These are phyloP conservation scores for Plagodis dolabraria DNA, from an alignment of 2,888 invertebrate genomes.

Conservation along the genomic window DNA sequence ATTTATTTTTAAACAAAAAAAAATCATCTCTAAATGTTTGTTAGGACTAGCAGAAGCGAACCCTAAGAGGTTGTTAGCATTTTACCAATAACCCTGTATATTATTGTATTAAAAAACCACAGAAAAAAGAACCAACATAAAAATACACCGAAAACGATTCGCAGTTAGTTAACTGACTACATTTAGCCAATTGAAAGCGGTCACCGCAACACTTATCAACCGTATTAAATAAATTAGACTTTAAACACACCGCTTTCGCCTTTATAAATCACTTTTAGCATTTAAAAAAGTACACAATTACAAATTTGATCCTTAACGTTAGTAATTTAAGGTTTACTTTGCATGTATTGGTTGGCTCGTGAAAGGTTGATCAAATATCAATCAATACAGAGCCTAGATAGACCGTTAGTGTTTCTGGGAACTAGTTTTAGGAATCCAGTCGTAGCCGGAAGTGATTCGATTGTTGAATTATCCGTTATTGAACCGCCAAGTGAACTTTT, in stretches of 20 bases:
- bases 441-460: constrained; percentile 45
- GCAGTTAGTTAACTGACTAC: background rate
- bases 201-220: constrained; percentile 20
- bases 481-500: background rate
- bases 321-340: constrained; percentile 5
- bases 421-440: constrained; percentile 47
- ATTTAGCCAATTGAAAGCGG: constrained; percentile 2
- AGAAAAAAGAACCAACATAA: background rate
- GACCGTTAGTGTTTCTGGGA: constrained; percentile 52
- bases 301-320: constrained; percentile 3
- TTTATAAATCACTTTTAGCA: constrained; percentile 40
- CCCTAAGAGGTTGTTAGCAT: too few species aligned
- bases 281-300: background rate
- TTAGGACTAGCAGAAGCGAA: too few species aligned
- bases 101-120: too few species aligned
- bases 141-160: constrained; percentile 2
- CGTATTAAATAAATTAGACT: constrained; percentile 29
- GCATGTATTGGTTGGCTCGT: constrained; percentile 20
- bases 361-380: constrained; percentile 42
- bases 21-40: too few species aligned
- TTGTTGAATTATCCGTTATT: constrained; percentile 12
- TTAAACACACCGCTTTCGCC: constrained; percentile 42
- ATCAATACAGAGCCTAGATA: constrained; percentile 49
- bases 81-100: too few species aligned
- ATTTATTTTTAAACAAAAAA: too few species aligned